Conservation (phyloP, 2,797 vertebrate genomes). For the Sitta carolinensis region DNA sequence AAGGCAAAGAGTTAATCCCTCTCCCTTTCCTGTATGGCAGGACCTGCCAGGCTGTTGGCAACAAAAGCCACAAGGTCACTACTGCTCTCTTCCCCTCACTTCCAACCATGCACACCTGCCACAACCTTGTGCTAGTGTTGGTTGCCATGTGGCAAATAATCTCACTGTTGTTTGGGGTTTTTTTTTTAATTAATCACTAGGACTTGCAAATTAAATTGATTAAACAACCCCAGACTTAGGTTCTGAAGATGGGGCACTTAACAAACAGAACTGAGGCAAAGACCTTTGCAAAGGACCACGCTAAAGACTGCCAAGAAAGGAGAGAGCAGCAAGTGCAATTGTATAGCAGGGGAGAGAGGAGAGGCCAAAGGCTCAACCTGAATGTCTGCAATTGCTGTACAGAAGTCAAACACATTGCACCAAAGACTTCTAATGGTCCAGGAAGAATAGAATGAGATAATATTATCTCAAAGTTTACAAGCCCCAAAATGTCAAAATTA, state of each 20-base stretch:
- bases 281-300: not conserved
- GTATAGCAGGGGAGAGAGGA: not conserved
- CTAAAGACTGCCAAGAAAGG: not conserved
- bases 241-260: not conserved
- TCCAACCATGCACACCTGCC: not conserved
- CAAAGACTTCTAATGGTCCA: not conserved
- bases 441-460: not conserved
- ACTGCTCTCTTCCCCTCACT: not conserved
- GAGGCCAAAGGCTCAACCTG: not conserved
- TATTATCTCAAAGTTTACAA: not conserved
- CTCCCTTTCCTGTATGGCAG: not conserved
- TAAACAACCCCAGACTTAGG: not conserved
- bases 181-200: not conserved
- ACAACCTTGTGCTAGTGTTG: not conserved
- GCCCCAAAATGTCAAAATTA: not conserved
- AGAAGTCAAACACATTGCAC: not conserved
- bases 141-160: not conserved
- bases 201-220: not conserved
- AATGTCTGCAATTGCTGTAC: not conserved
- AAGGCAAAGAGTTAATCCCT: not conserved
- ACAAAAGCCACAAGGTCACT: not conserved
- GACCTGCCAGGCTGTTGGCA: not conserved
- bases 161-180: fast-evolving
- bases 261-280: not conserved
- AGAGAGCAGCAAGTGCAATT: not conserved